phyloP scores from a whole-genome alignment of 2,797 vertebrate species.

The Dicrostonyx torquatus region DNA sequence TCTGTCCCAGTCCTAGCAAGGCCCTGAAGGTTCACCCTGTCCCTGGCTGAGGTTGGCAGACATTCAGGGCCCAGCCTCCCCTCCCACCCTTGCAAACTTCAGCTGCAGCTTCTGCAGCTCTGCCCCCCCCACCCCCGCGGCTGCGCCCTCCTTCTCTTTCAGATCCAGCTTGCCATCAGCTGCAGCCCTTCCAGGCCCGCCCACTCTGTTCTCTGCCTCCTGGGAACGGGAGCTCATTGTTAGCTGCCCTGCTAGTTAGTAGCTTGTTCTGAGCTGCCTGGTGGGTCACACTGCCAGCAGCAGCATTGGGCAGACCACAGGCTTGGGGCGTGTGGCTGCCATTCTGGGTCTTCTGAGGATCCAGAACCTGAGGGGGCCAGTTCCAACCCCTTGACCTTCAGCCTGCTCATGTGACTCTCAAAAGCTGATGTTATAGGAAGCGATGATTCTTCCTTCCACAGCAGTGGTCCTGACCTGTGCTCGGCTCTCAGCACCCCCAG shows the following conservation, averaged over 20 bases:
- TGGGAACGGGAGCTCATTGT: not conserved
- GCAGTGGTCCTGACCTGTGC: not conserved
- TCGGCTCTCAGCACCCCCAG: not conserved
- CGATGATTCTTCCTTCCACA: accelerated
- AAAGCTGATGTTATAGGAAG: not conserved
- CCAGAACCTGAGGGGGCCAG: not conserved
- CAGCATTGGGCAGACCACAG: not conserved
- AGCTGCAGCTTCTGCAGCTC: not conserved
- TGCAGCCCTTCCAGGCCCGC: not conserved
- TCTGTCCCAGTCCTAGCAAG: not conserved
- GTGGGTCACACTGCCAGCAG: not conserved
- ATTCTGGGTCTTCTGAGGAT: not conserved
- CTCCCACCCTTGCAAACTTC: not conserved
- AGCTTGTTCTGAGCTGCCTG: not conserved
- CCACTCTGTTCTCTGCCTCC: conserved; percentile 64
- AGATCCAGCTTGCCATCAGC: not conserved
- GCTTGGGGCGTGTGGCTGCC: not conserved
- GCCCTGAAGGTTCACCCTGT: not conserved
- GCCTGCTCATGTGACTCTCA: not conserved
- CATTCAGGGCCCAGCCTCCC: not conserved
- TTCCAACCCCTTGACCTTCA: not conserved
- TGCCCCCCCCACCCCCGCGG: not conserved
- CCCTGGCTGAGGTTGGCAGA: not conserved
- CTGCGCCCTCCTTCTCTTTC: not conserved
- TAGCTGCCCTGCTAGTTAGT: not conserved